Percentiles rank a stretch among this genome's conserved stretches.
These are phyloP conservation scores for Sthenelais limicola DNA, from an alignment of 2,888 invertebrate genomes.

Conservation along the genomic window DNA sequence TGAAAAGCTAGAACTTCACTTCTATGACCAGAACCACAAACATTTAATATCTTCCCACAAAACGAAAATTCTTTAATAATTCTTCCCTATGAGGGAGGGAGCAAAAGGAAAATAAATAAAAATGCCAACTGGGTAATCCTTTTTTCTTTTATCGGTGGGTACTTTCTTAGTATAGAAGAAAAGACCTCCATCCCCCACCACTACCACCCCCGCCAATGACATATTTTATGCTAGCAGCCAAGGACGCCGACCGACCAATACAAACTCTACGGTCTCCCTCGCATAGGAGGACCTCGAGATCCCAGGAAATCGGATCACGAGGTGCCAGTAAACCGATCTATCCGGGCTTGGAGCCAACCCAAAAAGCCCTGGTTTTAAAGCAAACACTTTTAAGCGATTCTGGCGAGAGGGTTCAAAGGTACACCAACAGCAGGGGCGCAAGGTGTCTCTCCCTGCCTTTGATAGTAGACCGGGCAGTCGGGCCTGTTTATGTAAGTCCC, in stretches of 20 bases:
- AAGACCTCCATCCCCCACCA: not conserved
- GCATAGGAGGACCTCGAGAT: not conserved
- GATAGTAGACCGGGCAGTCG: not conserved
- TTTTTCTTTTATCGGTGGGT: no score
- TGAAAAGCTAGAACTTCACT: no score
- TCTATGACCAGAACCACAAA: no score
- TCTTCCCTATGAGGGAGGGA: no score
- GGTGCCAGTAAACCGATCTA: slow-evolving; percentile 11
- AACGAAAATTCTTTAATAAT: no score
- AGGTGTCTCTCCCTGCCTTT: not conserved
- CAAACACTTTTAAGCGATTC: slow-evolving; percentile 34
- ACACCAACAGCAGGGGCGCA: not conserved
- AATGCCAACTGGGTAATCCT: no score
- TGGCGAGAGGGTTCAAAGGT: slow-evolving; percentile 24
- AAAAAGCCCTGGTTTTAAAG: slow-evolving; percentile 33
- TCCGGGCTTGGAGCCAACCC: slow-evolving; percentile 23
- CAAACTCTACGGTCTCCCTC: not conserved
- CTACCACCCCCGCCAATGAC: not conserved
- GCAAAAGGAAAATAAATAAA: no score
- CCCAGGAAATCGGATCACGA: slow-evolving; percentile 17
- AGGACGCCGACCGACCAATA: slow-evolving; percentile 3
- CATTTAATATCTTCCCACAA: no score
- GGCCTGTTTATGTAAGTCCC: slow-evolving; percentile 34
- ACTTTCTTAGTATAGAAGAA: no score
- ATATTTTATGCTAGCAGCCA: not conserved